Conservation (phyloP, 1,140 invertebrate genomes). For the Rhopalosiphum maidis region DNA sequence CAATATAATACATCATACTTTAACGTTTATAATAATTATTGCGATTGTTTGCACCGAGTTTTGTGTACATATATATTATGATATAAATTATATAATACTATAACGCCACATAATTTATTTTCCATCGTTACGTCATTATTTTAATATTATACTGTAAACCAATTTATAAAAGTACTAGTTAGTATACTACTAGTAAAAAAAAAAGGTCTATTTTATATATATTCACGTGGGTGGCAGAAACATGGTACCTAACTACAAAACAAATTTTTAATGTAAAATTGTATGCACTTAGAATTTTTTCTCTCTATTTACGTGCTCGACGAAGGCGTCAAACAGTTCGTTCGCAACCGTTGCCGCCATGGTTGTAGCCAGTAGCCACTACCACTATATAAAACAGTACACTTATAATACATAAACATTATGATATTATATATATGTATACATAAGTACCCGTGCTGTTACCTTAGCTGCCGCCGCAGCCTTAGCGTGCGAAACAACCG, state of each 20-base stretch:
- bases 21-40: slow-evolving; percentile 16
- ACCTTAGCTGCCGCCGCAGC: neutral
- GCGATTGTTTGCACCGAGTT: neutral
- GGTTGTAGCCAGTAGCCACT: too few relatives aligned
- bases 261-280: neutral
- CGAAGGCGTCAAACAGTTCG: slow-evolving; percentile 43
- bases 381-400: neutral
- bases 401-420: neutral
- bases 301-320: slow-evolving; percentile 19
- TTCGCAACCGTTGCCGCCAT: neutral
- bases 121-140: neutral
- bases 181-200: neutral
- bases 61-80: neutral
- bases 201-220: neutral
- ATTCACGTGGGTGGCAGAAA: neutral
- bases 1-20: slow-evolving; percentile 3
- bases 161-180: neutral
- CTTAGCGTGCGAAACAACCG: slow-evolving; percentile 51
- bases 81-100: neutral
- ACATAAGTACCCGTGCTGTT: neutral
- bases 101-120: neutral
- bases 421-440: neutral
- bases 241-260: neutral
- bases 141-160: neutral
- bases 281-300: neutral